A percentile compares a stretch with the other conserved stretches of the same genome.
These are phyloP conservation scores for Leptopilina myrica DNA, from an alignment of 2,888 invertebrate genomes.

Conservation along the genomic window DNA sequence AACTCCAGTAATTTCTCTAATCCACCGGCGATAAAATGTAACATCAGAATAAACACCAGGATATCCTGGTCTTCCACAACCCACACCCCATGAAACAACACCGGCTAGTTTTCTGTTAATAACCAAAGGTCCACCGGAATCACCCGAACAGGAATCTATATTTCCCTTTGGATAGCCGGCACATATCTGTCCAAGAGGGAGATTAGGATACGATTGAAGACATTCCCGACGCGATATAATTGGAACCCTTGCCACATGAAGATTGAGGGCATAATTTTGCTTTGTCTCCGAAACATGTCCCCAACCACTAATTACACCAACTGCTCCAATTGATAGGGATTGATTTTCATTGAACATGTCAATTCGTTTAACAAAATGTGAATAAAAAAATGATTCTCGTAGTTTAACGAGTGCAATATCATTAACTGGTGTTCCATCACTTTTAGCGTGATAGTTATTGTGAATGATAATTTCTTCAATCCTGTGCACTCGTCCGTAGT, in stretches of 20 bases:
- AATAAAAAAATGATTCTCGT: background rate
- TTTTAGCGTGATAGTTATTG: background rate
- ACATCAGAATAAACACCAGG: conserved; percentile 77
- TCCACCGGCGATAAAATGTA: conserved; percentile 77
- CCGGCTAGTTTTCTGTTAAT: conserved; percentile 61
- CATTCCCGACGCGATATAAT: conserved; percentile 78
- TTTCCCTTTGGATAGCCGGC: conserved; percentile 80
- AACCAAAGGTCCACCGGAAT: conserved; percentile 62
- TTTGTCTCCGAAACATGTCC: conserved; percentile 54
- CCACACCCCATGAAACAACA: conserved; percentile 76
- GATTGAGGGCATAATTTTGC: conserved; percentile 16
- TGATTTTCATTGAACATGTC: conserved; percentile 16
- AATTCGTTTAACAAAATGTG: background rate
- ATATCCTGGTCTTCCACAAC: conserved; percentile 77
- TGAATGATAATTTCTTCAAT: conserved; percentile 39
- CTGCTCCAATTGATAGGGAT: background rate
- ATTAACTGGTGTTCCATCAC: conserved; percentile 24
- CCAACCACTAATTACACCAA: conserved; percentile 61
- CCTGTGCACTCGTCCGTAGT: conserved; percentile 40
- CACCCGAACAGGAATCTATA: conserved; percentile 65
- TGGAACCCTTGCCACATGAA: conserved; percentile 79
- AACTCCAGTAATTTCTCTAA: conserved; percentile 66
- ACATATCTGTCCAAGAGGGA: conserved; percentile 77
- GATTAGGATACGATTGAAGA: conserved; percentile 74
- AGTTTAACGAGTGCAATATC: conserved; percentile 46